These are phyloP conservation scores for Encarsia formosa DNA, from an alignment of 2,888 invertebrate species.

Conservation along the genomic window DNA sequence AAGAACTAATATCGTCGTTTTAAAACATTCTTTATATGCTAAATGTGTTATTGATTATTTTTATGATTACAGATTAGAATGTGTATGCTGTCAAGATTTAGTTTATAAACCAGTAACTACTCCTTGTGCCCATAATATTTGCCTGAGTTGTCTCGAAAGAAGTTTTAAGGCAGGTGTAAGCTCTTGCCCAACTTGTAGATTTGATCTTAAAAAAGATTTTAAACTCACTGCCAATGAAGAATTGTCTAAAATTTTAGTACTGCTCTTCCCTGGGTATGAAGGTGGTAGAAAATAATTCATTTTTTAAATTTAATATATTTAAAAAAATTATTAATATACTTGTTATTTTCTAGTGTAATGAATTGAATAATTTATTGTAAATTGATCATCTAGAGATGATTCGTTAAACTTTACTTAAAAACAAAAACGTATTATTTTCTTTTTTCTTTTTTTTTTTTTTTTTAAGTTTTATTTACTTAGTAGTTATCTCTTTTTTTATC, in stretches of 20 bases:
- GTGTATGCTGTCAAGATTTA: constrained; percentile 76
- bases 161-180: constrained; percentile 63
- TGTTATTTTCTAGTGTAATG: no score
- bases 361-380: no score
- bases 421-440: no score
- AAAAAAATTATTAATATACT: no score
- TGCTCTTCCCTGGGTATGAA: constrained; percentile 68
- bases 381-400: no score
- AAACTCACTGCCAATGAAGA: constrained; percentile 57
- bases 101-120: constrained; percentile 69
- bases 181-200: constrained; percentile 68
- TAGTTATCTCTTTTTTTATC: no score
- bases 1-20: no score
- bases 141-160: constrained; percentile 64
- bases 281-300: constrained; percentile 43
- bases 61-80: constrained; percentile 55
- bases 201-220: constrained; percentile 57
- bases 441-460: no score
- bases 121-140: constrained; percentile 71
- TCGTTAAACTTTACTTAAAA: no score
- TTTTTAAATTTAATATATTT: not conserved
- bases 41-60: not conserved
- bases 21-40: no score
- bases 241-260: constrained; percentile 57
- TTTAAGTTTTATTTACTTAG: no score